phyloP scores from a whole-genome alignment of 2,797 vertebrate genomes.

The Alfaro cultratus region DNA sequence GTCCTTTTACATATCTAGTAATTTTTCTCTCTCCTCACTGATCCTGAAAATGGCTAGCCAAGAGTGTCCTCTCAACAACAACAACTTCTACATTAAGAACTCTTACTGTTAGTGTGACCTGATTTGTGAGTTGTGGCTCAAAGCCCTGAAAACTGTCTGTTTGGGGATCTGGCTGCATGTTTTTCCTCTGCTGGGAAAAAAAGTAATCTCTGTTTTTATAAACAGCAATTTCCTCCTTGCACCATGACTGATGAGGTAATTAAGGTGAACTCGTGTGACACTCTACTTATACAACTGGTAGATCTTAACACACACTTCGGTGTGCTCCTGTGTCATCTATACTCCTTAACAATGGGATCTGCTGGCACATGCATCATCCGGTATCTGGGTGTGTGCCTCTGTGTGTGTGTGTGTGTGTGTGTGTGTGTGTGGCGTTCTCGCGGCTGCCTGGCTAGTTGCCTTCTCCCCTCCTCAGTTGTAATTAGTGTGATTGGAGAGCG shows the following conservation, averaged over 20 bases:
- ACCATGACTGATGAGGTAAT: not conserved
- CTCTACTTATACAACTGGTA: slow-evolving; percentile 4
- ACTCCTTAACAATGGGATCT: slow-evolving; percentile 23
- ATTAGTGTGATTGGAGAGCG: slow-evolving; percentile 71
- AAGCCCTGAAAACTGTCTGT: not conserved
- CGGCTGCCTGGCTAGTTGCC: slow-evolving; percentile 11
- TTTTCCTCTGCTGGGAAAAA: not conserved
- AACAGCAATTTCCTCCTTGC: slow-evolving; percentile 9
- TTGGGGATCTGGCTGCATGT: not conserved
- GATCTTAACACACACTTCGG: slow-evolving; percentile 7
- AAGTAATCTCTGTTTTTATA: not conserved
- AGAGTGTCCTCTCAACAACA: not conserved
- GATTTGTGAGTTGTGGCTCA: not conserved
- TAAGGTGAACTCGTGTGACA: slow-evolving; percentile 10
- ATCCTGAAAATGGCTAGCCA: not conserved
- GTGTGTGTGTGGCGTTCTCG: not conserved
- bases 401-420: no score
- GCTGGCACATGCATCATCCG: not conserved
- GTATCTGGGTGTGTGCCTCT: not conserved
- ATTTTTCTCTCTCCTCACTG: not conserved
- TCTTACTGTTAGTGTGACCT: not conserved
- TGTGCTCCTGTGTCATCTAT: slow-evolving; percentile 3
- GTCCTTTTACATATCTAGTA: not conserved
- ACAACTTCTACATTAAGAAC: not conserved
- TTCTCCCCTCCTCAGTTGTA: slow-evolving; percentile 42